These are phyloP conservation scores for Colossoma macropomum DNA, from an alignment of 2,113 vertebrate species.

Conservation along the genomic window DNA sequence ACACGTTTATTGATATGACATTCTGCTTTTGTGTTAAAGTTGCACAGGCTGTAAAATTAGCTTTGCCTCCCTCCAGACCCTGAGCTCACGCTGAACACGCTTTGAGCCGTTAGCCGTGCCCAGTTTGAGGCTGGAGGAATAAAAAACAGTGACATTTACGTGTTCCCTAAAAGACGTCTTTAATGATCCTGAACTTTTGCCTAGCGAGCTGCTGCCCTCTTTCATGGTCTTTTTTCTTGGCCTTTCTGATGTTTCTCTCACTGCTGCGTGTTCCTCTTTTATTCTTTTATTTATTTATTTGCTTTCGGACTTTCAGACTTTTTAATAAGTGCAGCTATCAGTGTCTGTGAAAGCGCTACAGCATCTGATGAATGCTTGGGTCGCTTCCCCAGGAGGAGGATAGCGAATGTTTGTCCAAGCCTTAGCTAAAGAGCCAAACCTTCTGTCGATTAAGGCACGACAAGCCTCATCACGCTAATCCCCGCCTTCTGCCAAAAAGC, in stretches of 20 bases:
- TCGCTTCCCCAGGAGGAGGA: neutral
- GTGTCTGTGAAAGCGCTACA: neutral
- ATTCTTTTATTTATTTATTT: neutral
- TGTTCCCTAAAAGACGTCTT: constrained; percentile 30
- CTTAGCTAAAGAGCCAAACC: constrained; percentile 47
- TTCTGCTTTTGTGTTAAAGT: neutral
- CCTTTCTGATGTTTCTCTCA: no score
- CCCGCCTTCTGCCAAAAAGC: constrained; percentile 59
- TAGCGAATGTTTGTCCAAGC: constrained; percentile 1
- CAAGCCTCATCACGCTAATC: constrained; percentile 31
- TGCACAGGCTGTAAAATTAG: neutral
- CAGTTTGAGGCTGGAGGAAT: neutral
- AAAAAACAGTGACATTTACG: constrained; percentile 33
- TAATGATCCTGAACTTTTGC: constrained; percentile 31
- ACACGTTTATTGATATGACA: constrained; percentile 20
- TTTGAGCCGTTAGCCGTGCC: neutral
- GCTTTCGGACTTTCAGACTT: neutral
- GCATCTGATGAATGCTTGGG: neutral
- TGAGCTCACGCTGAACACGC: constrained; percentile 3
- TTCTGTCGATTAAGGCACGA: constrained; percentile 55
- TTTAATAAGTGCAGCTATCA: neutral
- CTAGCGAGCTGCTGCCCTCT: neutral
- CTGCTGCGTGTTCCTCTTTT: no score
- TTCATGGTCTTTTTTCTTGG: neutral
- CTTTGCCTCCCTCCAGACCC: neutral